These are phyloP conservation scores for Ptilodon capucinus DNA, from an alignment of 2,888 invertebrate genomes.

Conservation along the genomic window DNA sequence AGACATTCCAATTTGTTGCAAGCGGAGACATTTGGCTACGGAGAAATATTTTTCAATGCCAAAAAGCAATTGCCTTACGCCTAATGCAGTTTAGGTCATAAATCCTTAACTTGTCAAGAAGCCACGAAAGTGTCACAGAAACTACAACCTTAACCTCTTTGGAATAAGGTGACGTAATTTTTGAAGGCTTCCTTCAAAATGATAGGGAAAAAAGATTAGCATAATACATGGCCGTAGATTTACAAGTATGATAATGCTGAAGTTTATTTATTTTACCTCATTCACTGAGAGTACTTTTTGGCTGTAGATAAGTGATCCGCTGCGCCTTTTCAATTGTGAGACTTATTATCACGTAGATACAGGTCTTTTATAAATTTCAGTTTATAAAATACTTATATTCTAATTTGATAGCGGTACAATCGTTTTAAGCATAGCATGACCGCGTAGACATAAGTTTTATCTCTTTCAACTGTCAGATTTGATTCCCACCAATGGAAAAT, in stretches of 20 bases:
- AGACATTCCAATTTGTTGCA: constrained; percentile 15
- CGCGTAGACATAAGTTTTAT: too few species aligned
- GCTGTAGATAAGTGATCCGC: too few species aligned
- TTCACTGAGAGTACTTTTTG: too few species aligned
- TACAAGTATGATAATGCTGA: too few species aligned
- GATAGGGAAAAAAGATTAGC: background rate
- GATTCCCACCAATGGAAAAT: too few species aligned
- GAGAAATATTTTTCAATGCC: constrained; percentile 29
- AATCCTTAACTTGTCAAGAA: constrained; percentile 10
- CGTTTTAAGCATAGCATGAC: too few species aligned
- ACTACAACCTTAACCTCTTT: background rate
- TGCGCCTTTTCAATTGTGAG: too few species aligned
- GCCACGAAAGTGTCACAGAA: background rate
- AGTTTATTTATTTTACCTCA: background rate
- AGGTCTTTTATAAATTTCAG: too few species aligned
- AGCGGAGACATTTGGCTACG: background rate
- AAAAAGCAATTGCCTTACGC: constrained; percentile 24
- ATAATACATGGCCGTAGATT: background rate
- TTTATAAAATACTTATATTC: too few species aligned
- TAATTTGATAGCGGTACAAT: too few species aligned
- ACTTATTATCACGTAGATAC: too few species aligned
- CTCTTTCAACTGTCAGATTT: too few species aligned
- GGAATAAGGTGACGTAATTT: background rate
- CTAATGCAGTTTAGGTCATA: constrained; percentile 23
- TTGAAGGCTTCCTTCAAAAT: background rate